Conservation (phyloP, 1,140 invertebrate genomes). For the Tribolium madens region DNA sequence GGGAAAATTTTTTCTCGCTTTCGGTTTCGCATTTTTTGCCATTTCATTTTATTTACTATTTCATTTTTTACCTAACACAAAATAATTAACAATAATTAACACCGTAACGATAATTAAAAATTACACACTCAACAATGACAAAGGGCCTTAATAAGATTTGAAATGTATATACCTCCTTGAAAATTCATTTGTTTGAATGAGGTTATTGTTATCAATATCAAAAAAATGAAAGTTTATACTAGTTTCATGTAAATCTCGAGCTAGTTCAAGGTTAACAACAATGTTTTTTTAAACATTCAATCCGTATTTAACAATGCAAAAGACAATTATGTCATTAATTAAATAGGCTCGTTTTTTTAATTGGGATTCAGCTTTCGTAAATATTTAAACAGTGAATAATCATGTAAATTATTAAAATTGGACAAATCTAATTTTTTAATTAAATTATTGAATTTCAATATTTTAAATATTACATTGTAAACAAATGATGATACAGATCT, state of each 20-base stretch:
- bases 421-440: no score
- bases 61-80: background rate
- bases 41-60: background rate
- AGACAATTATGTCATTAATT: conserved; percentile 22
- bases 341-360: conserved; percentile 16
- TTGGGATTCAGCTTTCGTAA: no score
- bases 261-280: conserved; percentile 30
- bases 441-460: no score
- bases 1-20: no score
- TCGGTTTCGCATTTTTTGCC: no score
- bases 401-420: no score
- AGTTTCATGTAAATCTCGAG: conserved; percentile 19
- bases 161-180: conserved; percentile 25
- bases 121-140: background rate
- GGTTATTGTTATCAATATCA: conserved; percentile 32
- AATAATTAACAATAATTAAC: conserved; percentile 24
- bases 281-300: conserved; percentile 12
- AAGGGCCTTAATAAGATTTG: background rate
- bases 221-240: conserved; percentile 19
- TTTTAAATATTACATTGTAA: no score
- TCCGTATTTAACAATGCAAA: conserved; percentile 6
- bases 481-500: no score
- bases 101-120: background rate
- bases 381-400: no score
- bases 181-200: conserved; percentile 15